Percentiles rank a stretch among this genome's conserved stretches.
Evolutionary conservation across 2,113 vertebrate genomes (phyloP).

Genomic region (Vulpes lagopus): DNA sequence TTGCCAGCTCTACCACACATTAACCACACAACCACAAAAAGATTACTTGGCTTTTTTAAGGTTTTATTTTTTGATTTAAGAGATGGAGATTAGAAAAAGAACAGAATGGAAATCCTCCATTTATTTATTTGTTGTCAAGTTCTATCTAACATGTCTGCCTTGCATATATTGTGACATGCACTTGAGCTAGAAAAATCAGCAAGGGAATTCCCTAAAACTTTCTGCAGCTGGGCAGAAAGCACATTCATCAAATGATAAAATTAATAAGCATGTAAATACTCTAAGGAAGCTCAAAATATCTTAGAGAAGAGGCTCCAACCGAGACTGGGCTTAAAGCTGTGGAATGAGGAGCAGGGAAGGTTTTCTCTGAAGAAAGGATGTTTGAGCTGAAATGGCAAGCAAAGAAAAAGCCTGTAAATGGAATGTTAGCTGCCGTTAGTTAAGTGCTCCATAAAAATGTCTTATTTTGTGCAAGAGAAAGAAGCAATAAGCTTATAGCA

Average conservation of each 20-base stretch:
- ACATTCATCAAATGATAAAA: background rate
- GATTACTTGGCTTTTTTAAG: background rate
- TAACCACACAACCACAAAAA: background rate
- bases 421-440: background rate
- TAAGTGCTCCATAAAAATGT: background rate
- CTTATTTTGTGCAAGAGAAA: background rate
- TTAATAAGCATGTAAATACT: background rate
- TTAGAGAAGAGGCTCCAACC: background rate
- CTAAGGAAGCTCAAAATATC: background rate
- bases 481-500: rapidly evolving
- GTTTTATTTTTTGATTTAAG: background rate
- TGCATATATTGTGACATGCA: background rate
- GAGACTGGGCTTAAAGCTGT: no score
- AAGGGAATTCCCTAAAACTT: background rate
- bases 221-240: background rate
- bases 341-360: no score
- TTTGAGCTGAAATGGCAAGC: background rate
- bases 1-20: no score
- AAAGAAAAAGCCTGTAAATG: background rate
- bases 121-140: background rate
- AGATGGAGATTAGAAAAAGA: background rate
- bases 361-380: background rate
- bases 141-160: background rate
- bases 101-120: background rate
- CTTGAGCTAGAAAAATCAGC: background rate